Evolutionary conservation across 2,888 invertebrate genomes (phyloP), one percentile per base, ranked within the genome.

Genomic region (Polyommatus iphigenia): DNA sequence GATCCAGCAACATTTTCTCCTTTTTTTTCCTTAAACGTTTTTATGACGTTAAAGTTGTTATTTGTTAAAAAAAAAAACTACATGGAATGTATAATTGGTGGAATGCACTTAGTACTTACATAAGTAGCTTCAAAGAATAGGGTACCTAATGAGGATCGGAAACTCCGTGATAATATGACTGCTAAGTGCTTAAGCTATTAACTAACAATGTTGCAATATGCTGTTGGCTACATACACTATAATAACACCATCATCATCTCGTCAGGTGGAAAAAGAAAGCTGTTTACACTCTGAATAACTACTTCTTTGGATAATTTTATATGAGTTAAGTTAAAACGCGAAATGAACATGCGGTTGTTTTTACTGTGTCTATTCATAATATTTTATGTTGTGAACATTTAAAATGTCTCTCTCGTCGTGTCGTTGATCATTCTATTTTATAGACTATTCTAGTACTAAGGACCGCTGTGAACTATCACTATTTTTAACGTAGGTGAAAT

Each of bases 391-490:
- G 46, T 46, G 46, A 46, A 46, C 46, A 46, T 46, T 67, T 32
- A 67, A 67, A 67, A 67, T 67, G 67, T 29, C 13, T 24, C 10
- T 24, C 20, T 29, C 67, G 59, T n/a, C 59, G 13, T 15, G 67
- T 67, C 10, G 62, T 20, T 62, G 0, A 62, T 5, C n/a, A 24
- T 24, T 62, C 13, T 29, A 15, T 24, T 67, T 67, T 67, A 32
- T 4, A n/a, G n/a, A n/a, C 2, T 67, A 32, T 15, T 67, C 5
- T 67, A 67, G 29, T 67, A 2, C 29, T 67, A 67, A 67, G 29
- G 15, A 67, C 15, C 20, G 67, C 15, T 67, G 67, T 67, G 67
- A 67, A 67, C 67, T 67, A 67, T 67, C 67, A 29, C 67, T 67
- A 29, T 29, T 67, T 59, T 67, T 29, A 29, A 67, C 29, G 67